Conservation (phyloP, 1,140 invertebrate genomes). For the Pteromalus puparum region DNA sequence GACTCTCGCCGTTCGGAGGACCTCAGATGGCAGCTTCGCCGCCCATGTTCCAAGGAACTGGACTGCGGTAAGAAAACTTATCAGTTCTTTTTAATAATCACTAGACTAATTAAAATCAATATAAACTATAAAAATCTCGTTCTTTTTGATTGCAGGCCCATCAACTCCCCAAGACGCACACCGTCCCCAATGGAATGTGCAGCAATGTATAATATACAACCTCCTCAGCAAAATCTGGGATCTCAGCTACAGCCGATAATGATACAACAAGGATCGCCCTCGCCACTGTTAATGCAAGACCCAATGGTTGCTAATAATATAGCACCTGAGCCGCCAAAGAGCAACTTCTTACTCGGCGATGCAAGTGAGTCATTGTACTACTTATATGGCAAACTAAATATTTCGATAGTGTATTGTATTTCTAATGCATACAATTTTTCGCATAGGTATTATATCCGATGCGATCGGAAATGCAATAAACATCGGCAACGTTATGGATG, state of each 20-base stretch:
- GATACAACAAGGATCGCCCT: slow-evolving; percentile 24
- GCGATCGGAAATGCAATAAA: slow-evolving; percentile 43
- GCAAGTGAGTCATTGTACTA: background rate
- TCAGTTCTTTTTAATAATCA: background rate
- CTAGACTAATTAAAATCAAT: background rate
- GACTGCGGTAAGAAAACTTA: slow-evolving; percentile 1
- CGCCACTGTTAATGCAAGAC: slow-evolving; percentile 27
- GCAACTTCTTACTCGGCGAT: background rate
- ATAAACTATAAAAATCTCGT: background rate
- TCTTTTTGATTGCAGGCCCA: slow-evolving; percentile 53
- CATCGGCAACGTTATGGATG: slow-evolving; percentile 15
- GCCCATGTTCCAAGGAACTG: slow-evolving; percentile 49
- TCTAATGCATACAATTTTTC: background rate
- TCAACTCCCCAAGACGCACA: slow-evolving; percentile 60
- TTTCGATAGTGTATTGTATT: background rate
- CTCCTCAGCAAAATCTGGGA: slow-evolving; percentile 39
- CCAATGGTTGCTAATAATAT: background rate
- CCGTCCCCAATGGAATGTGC: slow-evolving; percentile 63
- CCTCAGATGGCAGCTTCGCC: slow-evolving; percentile 40
- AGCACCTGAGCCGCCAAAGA: background rate
- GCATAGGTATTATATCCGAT: slow-evolving; percentile 38
- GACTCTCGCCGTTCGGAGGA: slow-evolving; percentile 53
- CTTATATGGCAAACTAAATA: background rate
- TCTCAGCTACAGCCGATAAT: slow-evolving; percentile 50
- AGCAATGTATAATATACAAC: slow-evolving; percentile 45